Base-by-base conservation (phyloP, 2,113 vertebrate genomes). In the Falcunculus frontatus region DNA sequence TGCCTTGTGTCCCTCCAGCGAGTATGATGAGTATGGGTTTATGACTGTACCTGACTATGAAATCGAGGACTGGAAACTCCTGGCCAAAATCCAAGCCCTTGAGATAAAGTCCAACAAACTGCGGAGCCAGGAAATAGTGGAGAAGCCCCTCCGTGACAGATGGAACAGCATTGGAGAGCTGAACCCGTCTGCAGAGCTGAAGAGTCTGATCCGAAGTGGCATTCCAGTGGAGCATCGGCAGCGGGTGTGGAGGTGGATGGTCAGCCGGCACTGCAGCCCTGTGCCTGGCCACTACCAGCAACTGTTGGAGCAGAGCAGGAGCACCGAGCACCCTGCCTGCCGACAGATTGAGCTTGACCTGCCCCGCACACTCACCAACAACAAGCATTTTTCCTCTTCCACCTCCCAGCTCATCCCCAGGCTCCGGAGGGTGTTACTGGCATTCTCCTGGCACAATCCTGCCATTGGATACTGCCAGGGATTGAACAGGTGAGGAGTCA, bases 311-410 rank as follows among this genome's bases (percentile, higher is more conserved):
- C 98, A 97, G 93, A 98, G 98, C 70, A 92, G 91, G 83, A 94
- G 90, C 25, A 98, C 98, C 0, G 97, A 98, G 68, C 98, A 99
- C 53, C 98, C 99, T 0, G 99, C 98, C 8, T 98, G 98, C 94
- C 98, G 98, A 21, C 99, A 99, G 98, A 99, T 99, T 22, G 98
- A 99, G 65, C 98, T 99, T 26, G 99, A 99, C 98, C 98, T 99
- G 47, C 98, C 98, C 87, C 98, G 99, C 23, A 99, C 99, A 1
- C 98, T 99, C 84, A 99, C 98, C 77, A 99, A 97, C 97, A 99
- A 99, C 96, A 98, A 98, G 88, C 96, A 98, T 96, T 99, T 99
- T 91, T 98, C 96, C 56, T 99, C 98, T 4, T 99, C 98, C 5
- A 97, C 98, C 19, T 99, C 99, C 89, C 97, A 97, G 44, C 80